phyloP scores from a whole-genome alignment of 1,140 invertebrate genomes.

The Drosophila azteca region DNA sequence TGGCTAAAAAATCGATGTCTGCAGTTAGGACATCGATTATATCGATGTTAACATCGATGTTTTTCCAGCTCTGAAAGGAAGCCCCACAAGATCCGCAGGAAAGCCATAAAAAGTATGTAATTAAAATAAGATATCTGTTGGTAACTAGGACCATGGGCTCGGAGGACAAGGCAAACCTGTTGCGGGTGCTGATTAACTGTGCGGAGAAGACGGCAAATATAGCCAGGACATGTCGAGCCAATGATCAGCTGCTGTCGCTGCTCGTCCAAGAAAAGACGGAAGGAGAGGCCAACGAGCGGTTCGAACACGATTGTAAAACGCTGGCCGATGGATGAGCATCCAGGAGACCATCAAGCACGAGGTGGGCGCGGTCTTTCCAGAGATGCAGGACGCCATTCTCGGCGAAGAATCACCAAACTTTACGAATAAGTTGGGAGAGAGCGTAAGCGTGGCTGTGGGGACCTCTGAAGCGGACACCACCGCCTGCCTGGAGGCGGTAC shows the following conservation, averaged over 20 bases:
- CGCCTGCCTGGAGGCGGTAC: constrained; percentile 87
- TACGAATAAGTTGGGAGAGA: constrained; percentile 89
- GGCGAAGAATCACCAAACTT: constrained; percentile 95
- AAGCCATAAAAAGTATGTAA: constrained; percentile 15
- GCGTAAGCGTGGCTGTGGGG: constrained; percentile 88
- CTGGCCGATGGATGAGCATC: constrained; percentile 92
- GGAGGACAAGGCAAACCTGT: constrained; percentile 49
- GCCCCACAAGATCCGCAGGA: too few relatives aligned
- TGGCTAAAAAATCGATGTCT: too few relatives aligned
- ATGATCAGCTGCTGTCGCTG: constrained; percentile 88
- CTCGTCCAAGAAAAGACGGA: constrained; percentile 89
- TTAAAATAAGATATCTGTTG: constrained; percentile 6
- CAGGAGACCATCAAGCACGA: constrained; percentile 91
- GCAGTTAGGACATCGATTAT: too few relatives aligned
- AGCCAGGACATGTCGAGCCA: constrained; percentile 88
- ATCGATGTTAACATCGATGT: too few relatives aligned
- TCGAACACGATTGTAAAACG: constrained; percentile 92
- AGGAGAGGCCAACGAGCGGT: constrained; percentile 88
- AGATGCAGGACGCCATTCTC: constrained; percentile 88
- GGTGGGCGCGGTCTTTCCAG: constrained; percentile 90
- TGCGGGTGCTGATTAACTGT: constrained; percentile 85
- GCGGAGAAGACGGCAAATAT: constrained; percentile 93
- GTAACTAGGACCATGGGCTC: neutral
- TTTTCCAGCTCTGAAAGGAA: too few relatives aligned
- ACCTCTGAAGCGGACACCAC: constrained; percentile 87